Conservation (phyloP, 30 jellyfish, hydroid and myxozoan genomes). For the Cassiopea andromeda region DNA sequence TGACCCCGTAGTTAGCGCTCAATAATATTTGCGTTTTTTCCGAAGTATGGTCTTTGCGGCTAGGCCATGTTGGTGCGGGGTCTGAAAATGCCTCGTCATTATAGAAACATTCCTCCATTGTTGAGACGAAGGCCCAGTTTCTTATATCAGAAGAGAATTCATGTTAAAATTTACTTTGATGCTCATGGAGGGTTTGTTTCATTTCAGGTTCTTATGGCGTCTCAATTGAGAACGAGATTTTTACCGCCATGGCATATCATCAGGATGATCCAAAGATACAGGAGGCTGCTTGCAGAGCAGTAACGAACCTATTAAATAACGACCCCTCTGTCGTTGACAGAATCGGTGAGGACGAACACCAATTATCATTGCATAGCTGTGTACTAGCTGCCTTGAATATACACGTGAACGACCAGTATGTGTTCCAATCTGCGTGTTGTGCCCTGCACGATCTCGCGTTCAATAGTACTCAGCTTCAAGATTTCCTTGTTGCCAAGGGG, state of each 20-base stretch:
- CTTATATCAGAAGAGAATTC: no score
- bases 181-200: not conserved
- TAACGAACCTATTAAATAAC: conserved; percentile 53
- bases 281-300: conserved; percentile 83
- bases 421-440: conserved; percentile 85
- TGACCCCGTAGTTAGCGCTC: no score
- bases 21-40: no score
- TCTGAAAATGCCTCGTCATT: no score
- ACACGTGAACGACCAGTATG: conserved; percentile 73
- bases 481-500: conserved; percentile 80
- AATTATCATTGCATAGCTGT: conserved; percentile 75
- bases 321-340: conserved; percentile 47
- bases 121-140: no score
- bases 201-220: conserved; percentile 63
- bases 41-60: no score
- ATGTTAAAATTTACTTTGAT: not conserved
- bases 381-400: conserved; percentile 84
- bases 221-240: conserved; percentile 60
- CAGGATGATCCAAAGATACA: conserved; percentile 85
- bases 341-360: conserved; percentile 89
- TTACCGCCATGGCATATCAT: conserved; percentile 68
- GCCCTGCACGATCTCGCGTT: conserved; percentile 81
- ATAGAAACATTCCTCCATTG: no score
- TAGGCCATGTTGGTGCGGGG: no score
- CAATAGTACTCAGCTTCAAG: conserved; percentile 66